These are phyloP conservation scores for Oriolus oriolus DNA, from an alignment of 2,113 vertebrate species.

Conservation along the genomic window DNA sequence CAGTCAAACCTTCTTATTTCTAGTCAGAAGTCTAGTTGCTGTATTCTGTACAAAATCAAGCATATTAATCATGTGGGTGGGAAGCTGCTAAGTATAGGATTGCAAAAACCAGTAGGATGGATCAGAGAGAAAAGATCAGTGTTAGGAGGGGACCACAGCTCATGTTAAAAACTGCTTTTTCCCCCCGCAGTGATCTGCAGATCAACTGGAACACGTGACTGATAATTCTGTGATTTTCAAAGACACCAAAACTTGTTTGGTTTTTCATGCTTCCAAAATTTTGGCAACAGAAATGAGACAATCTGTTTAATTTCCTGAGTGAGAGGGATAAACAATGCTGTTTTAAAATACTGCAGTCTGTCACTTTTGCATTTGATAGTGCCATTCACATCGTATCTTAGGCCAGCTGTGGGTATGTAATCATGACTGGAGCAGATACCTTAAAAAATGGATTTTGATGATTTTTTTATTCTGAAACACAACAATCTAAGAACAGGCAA, in stretches of 20 bases:
- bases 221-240: not conserved
- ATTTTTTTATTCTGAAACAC: not conserved
- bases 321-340: not conserved
- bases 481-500: not conserved
- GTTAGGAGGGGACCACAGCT: not conserved
- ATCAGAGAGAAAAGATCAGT: not conserved
- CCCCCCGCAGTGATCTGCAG: not conserved
- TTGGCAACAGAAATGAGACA: not conserved
- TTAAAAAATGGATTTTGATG: not conserved
- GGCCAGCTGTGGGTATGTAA: not conserved
- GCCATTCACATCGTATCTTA: not conserved
- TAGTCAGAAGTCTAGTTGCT: not conserved
- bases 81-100: not conserved
- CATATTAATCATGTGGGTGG: not conserved
- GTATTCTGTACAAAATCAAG: not conserved
- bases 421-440: not conserved
- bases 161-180: not conserved
- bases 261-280: not conserved
- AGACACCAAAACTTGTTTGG: not conserved
- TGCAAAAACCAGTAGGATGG: not conserved
- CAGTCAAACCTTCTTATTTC: not conserved
- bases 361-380: not conserved
- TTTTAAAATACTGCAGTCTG: not conserved
- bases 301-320: constrained; percentile 1
- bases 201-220: not conserved